Evolutionary conservation across 1,140 invertebrate genomes (phyloP).

Genomic region (Cecropterus lyciades): DNA sequence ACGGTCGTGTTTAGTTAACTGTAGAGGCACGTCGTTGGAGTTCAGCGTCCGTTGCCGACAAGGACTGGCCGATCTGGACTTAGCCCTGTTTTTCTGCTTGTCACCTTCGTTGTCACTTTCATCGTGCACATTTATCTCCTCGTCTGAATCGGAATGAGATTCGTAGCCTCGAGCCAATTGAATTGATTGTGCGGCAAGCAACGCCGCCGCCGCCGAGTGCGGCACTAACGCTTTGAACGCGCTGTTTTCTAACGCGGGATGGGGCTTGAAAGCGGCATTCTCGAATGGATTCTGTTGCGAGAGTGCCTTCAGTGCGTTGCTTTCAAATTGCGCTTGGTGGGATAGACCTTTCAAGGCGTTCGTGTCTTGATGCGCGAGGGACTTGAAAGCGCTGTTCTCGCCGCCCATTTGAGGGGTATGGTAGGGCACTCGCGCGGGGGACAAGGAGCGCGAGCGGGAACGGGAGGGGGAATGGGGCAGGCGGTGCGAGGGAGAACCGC

Average conservation of each 20-base stretch:
- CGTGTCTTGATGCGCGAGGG: slow-evolving; percentile 85
- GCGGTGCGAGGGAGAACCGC: slow-evolving; percentile 83
- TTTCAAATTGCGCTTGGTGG: slow-evolving; percentile 77
- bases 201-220: slow-evolving; percentile 68
- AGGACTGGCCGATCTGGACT: slow-evolving; percentile 69
- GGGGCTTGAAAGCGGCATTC: slow-evolving; percentile 90
- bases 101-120: slow-evolving; percentile 81
- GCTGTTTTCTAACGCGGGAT: slow-evolving; percentile 93
- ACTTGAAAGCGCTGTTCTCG: slow-evolving; percentile 93
- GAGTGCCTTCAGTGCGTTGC: slow-evolving; percentile 78
- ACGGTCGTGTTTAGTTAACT: slow-evolving; percentile 83
- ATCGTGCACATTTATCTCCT: slow-evolving; percentile 90
- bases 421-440: slow-evolving; percentile 75
- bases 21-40: slow-evolving; percentile 74
- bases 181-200: slow-evolving; percentile 76
- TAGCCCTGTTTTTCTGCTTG: slow-evolving; percentile 56
- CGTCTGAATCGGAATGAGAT: slow-evolving; percentile 86
- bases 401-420: slow-evolving; percentile 89
- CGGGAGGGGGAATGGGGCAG: slow-evolving; percentile 83
- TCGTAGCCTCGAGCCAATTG: slow-evolving; percentile 77
- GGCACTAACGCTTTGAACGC: slow-evolving; percentile 88
- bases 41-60: slow-evolving; percentile 53
- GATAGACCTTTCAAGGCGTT: slow-evolving; percentile 76
- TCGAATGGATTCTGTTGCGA: slow-evolving; percentile 84
- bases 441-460: slow-evolving; percentile 82